Base-by-base conservation (phyloP, 1,140 invertebrate genomes). In the Eriocheir sinensis region DNA sequence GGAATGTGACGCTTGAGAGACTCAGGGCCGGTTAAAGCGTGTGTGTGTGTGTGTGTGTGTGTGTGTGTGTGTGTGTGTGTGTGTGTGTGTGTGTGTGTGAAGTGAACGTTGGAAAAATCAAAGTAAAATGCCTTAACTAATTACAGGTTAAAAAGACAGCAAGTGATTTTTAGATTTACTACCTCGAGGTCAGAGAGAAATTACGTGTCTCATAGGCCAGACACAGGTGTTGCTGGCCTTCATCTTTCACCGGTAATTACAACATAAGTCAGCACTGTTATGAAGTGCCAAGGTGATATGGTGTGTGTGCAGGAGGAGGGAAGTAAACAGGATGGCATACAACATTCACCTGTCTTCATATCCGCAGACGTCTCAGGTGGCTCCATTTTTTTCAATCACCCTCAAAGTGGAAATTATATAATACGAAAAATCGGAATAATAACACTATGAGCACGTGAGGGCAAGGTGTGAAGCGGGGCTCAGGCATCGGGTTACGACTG, bases 1-100 rank as follows among this genome's bases (percentile, higher is more conserved):
- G n/a, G n/a, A n/a, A n/a, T n/a, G n/a, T n/a, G n/a, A n/a, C n/a
- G n/a, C n/a, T n/a, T n/a, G n/a, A n/a, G n/a, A n/a, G 12, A 72
- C 60, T 72, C 60, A 12, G 60, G 9, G 60, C 9, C 27, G 60
- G 36, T 36, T 21, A 21, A 86, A 21, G n/a, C 32, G 48, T 53
- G 48, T 53, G 48, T 60, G 48, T 90, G 48, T 53, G 30, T 60
- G 48, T 60, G 48, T 79, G 36, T 36, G 36, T 4, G 30, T 1
- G 34, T 91, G 60, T 90, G 83, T 90, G 48, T 90, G 53, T 53
- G 34, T 90, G 53, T 90, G 34, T 90, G 53, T 90, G 34, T 91
- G 38, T 91, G 1, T 80, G 60, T 36, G 21, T 91, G 60, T 36
- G 60, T 48, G 17, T 17, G 17, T 81, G 72, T 92, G 40, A 6